Base-by-base conservation (phyloP, 2,113 vertebrate species). In the Azemiops feae region DNA sequence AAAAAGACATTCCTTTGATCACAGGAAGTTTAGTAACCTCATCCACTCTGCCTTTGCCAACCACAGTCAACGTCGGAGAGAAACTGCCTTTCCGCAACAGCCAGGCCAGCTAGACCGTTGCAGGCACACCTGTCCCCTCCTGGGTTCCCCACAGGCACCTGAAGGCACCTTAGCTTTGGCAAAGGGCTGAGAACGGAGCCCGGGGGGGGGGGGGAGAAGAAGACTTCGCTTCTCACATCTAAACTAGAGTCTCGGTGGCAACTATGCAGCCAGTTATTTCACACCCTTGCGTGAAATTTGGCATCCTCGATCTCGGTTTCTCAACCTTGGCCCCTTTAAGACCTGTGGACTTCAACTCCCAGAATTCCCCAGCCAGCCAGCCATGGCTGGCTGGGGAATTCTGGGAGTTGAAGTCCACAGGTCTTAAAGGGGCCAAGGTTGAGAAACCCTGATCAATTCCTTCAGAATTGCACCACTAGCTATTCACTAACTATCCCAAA, bases 21-120 rank as follows among this genome's bases (percentile, higher is more conserved):
- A 11, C 92, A 93, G 92, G 92, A 93, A 89, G 39, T 93, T 58
- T 90, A 52, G 88, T n/a, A 93, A 93, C 69, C 53, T 2, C 50
- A 20, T 34, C 88, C n/a, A 18, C 1, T 25, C 39, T n/a, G 52
- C 11, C 92, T 85, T 74, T 39, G 53, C 52, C 88, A 23, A 90
- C 92, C 92, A 86, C 92, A 86, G 3, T 18, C n/a, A 81, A 60
- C 69, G 92, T 93, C 89, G 3, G 69, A 34, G 88, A 74, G 69
- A 93, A 85, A 55, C 52, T 58, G 69, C 1, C 8, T 5, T 89
- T 30, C 10, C 16, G n/a, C 10, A 47, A 57, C 89, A 85, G 22
- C 50, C 30, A n/a, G 50, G 8, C 85, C 18, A 14, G 39, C 53
- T 9, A 4, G 27, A n/a, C 64, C 2, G 25, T 1, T 34, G n/a